These are phyloP conservation scores for Hydrocynus forskahlii DNA, from an alignment of 2,797 vertebrate species.

Conservation along the genomic window DNA sequence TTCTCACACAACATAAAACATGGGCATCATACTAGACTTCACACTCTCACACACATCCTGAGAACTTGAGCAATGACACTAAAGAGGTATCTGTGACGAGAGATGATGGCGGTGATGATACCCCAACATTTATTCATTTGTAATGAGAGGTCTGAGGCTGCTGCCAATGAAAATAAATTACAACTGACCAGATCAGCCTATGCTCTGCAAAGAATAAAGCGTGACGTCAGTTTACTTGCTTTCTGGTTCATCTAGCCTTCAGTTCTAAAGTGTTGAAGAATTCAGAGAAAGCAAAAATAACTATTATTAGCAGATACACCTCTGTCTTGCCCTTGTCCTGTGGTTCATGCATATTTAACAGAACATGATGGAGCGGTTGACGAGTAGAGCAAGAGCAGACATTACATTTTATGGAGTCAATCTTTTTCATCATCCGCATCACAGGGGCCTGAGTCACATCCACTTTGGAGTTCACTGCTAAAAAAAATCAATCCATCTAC, in stretches of 20 bases:
- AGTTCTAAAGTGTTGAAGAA: not conserved
- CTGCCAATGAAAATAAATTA: not conserved
- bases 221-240: no score
- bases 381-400: not conserved
- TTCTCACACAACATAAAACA: not conserved
- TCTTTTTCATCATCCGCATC: not conserved
- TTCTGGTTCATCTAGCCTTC: not conserved
- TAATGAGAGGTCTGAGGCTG: not conserved
- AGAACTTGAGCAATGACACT: not conserved
- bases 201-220: not conserved
- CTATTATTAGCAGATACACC: constrained; percentile 36
- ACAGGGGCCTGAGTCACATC: not conserved
- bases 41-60: not conserved
- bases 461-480: not conserved
- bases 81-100: not conserved
- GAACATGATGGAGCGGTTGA: constrained; percentile 6
- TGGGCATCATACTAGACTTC: not conserved
- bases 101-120: not conserved
- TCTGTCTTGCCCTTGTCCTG: constrained; percentile 26
- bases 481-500: not conserved
- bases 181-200: not conserved
- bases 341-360: constrained; percentile 47
- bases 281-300: constrained; percentile 2
- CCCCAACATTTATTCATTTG: not conserved
- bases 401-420: constrained; percentile 10